Base-by-base conservation (phyloP, 1,140 invertebrate species). In the Drosophila arawakana region DNA sequence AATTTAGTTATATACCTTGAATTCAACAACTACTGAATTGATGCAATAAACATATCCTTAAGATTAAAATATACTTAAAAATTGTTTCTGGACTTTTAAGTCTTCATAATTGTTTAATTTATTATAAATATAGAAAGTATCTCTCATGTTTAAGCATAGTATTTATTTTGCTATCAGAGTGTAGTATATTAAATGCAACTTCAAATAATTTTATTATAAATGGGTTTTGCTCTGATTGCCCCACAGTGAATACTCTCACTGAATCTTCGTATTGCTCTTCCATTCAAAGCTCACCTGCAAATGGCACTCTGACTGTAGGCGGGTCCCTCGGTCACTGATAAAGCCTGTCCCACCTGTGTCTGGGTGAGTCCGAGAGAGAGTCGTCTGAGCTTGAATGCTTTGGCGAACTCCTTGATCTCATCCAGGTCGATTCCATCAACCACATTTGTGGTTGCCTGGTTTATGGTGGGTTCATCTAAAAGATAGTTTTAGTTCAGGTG, bases 271-370 rank as follows among this genome's bases (percentile, higher is more conserved):
- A 13, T 54, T 7, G 30, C 25, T 54, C 7, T 34, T 71, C n/a
- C 39, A 39, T 81, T 15, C 78, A 84, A 81, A 82, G 49, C 91
- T 92, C 94, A 99, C 98, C 98, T 98, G 97, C 98, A 99, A 93
- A 99, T 99, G 69, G 98, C 98, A 93, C 97, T 98, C 94, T 99
- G 98, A 93, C 97, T 98, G 93, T 99, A 99, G 25, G 98, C 98
- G 21, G 98, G 98, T 55, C 98, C 98, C 93, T 99, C 98, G 6
- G 98, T 98, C 47, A 98, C 96, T 78, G 97, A 98, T 1, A 99
- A 93, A 6, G 98, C 97, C 93, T 99, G 97, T 5, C 97, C 97
- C 35, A 98, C 97, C 94, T 99, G 98, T 1, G 98, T 99, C 93
- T 99, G 98, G 11, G 98, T 99, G 52, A 99, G 94, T 35, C 98